phyloP scores from a whole-genome alignment of 1,140 invertebrate genomes.

The Drosophila bifasciata region DNA sequence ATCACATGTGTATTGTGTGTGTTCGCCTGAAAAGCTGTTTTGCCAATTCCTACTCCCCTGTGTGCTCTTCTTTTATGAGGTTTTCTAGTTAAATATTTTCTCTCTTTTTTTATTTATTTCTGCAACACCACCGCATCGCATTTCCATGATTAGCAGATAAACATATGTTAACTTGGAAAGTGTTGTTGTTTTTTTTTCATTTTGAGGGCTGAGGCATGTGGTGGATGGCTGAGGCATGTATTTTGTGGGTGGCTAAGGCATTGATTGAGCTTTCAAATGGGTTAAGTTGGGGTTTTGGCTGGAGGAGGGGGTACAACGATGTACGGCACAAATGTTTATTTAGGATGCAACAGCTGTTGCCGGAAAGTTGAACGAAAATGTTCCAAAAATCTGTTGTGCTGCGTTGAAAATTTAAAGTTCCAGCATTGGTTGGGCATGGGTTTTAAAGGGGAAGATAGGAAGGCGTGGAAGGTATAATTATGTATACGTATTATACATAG shows the following conservation, averaged over 20 bases:
- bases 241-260: slow-evolving; percentile 8
- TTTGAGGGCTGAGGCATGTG: neutral
- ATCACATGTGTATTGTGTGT: slow-evolving; percentile 11
- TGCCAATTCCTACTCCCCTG: slow-evolving; percentile 11
- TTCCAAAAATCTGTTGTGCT: neutral
- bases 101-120: too few species aligned
- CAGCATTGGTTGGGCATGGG: too few species aligned
- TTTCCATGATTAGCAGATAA: slow-evolving; percentile 61
- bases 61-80: slow-evolving; percentile 7
- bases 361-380: slow-evolving; percentile 6
- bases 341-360: slow-evolving; percentile 48
- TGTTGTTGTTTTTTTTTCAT: neutral
- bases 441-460: too few species aligned
- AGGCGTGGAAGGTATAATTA: too few species aligned
- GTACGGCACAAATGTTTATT: slow-evolving; percentile 21
- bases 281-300: neutral
- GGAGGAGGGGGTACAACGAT: too few species aligned
- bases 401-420: neutral
- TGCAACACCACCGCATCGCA: slow-evolving; percentile 37
- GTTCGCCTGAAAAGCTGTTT: slow-evolving; percentile 44
- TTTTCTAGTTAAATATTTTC: slow-evolving; percentile 49
- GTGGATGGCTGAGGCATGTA: too few species aligned
- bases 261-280: slow-evolving; percentile 38
- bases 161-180: slow-evolving; percentile 45
- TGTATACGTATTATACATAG: too few species aligned